Evolutionary conservation across 2,888 invertebrate genomes (phyloP).

Genomic region (Dryocosmus kuriphilus): DNA sequence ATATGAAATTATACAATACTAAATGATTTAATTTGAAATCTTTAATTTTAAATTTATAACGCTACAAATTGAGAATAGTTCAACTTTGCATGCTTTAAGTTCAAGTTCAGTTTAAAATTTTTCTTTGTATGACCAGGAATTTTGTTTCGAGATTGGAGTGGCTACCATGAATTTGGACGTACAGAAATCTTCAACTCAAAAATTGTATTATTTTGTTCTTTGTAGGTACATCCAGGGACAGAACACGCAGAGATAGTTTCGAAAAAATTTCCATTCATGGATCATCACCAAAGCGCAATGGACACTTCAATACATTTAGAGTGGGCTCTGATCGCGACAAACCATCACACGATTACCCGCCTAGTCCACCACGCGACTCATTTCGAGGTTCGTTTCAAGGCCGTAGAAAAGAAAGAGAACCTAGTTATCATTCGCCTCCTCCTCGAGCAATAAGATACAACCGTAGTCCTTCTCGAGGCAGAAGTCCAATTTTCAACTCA

Average conservation of each 20-base stretch:
- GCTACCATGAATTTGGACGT: too few relatives aligned
- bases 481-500: background rate
- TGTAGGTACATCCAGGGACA: constrained; percentile 1
- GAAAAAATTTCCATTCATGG: background rate
- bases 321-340: background rate
- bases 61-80: background rate
- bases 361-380: background rate
- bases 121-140: too few relatives aligned
- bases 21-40: too few relatives aligned
- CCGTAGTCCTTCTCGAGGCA: background rate
- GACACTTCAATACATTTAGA: constrained; percentile 9
- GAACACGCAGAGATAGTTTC: constrained; percentile 7
- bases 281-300: background rate
- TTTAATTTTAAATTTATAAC: too few relatives aligned
- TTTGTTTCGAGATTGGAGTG: too few relatives aligned
- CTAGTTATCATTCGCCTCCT: background rate
- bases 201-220: background rate
- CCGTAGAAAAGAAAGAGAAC: background rate
- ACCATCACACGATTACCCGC: background rate
- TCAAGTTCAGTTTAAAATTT: background rate
- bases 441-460: background rate
- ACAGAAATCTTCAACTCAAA: background rate
- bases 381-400: background rate
- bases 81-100: background rate
- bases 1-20: too few relatives aligned